Evolutionary conservation across 1,140 invertebrate species (phyloP), one percentile per base, ranked within the genome.

Genomic region (Plodia interpunctella): DNA sequence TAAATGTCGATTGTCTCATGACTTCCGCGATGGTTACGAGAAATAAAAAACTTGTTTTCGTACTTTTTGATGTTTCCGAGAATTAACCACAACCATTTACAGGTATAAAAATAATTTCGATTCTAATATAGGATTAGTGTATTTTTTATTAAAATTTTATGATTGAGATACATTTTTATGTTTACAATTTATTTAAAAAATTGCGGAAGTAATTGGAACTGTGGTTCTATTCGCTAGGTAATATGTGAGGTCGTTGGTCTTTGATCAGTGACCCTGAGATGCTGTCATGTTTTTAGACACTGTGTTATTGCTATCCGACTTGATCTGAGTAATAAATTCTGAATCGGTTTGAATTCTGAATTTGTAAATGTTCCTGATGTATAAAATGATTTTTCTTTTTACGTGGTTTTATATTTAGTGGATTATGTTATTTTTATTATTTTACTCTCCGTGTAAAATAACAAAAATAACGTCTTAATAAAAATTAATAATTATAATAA

Each of bases 91-190:
- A n/a, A 13, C 32, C 32, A 11, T 8, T n/a, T 11, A 9, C 18
- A 18, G 17, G 18, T 51, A 8, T n/a, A n/a, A n/a, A n/a, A n/a
- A n/a, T n/a, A n/a, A n/a, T n/a, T n/a, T n/a, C n/a, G n/a, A n/a
- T n/a, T n/a, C n/a, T n/a, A n/a, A n/a, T n/a, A n/a, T n/a, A n/a
- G n/a, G n/a, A n/a, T n/a, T n/a, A n/a, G n/a, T n/a, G n/a, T n/a
- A 25, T 51, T 51, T 25, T 25, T 25, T 25, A 53, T 53, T 53
- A 53, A 20, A 25, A 25, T 13, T 53, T 53, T 25, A 53, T 53
- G 21, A 53, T 25, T 17, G 49, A 51, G 49, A 0, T 20, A 28
- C 25, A 25, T n/a, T n/a, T 51, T 51, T 51, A 51, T 51, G 18
- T 9, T 18, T 8, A 15, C 17, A 11, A 10, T 51, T 18, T 4